A percentile compares a stretch with the other conserved stretches of the same genome.
phyloP scores from a whole-genome alignment of 2,113 vertebrate genomes.

The Peucedramus taeniatus region DNA sequence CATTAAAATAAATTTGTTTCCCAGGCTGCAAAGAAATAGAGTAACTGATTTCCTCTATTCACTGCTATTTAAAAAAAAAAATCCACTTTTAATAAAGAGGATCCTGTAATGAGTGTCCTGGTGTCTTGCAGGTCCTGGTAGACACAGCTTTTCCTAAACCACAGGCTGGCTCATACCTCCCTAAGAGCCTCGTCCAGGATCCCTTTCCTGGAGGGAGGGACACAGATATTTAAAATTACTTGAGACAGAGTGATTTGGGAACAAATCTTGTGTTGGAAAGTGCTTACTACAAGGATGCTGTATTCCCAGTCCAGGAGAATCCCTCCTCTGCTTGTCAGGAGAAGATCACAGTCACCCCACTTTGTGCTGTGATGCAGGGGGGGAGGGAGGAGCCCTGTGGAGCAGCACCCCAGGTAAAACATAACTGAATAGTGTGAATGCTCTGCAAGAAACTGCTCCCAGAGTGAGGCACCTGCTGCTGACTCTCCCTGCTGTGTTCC shows the following conservation, averaged over 20 bases:
- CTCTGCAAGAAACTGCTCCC: neutral
- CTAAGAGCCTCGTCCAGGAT: neutral
- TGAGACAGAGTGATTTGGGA: neutral
- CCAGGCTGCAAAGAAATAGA: neutral
- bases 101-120: neutral
- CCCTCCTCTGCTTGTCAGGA: neutral
- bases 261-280: neutral
- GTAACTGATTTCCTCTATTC: neutral
- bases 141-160: neutral
- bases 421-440: neutral
- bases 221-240: too few relatives aligned
- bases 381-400: neutral
- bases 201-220: neutral
- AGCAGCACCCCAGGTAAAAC: neutral
- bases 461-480: constrained; percentile 3
- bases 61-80: neutral
- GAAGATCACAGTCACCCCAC: neutral
- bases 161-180: neutral
- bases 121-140: neutral
- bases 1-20: neutral
- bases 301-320: neutral
- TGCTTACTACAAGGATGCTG: neutral
- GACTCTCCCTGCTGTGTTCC: neutral
- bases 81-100: neutral
- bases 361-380: neutral